Percentiles rank a stretch among this genome's conserved stretches.
Evolutionary conservation across 2,888 invertebrate genomes (phyloP).

Genomic region (Standfussiana lucernea): DNA sequence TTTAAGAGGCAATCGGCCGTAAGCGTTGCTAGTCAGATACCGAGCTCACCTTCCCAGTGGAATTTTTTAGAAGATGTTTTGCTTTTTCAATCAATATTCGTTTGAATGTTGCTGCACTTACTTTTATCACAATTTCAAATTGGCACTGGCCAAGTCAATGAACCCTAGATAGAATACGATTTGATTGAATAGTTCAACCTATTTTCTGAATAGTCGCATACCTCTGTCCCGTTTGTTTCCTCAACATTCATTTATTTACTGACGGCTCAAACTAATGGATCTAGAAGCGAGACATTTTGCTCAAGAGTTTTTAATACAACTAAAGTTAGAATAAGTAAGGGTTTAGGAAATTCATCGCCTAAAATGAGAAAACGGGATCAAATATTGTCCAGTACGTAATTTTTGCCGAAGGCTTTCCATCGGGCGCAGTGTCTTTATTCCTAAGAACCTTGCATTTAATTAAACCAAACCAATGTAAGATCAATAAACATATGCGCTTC

Average conservation of each 20-base stretch:
- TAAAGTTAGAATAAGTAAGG: background rate
- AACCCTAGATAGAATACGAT: background rate
- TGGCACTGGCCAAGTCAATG: background rate
- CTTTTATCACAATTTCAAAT: background rate
- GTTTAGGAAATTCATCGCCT: background rate
- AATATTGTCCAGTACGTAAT: background rate
- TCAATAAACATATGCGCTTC: constrained; percentile 16
- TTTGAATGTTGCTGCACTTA: too few species aligned
- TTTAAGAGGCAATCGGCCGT: constrained; percentile 20
- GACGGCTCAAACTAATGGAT: background rate
- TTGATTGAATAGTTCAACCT: background rate
- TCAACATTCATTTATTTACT: background rate
- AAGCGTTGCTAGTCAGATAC: constrained; percentile 9
- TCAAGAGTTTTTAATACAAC: background rate
- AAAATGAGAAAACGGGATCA: background rate
- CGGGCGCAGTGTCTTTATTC: background rate
- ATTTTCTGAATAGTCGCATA: background rate
- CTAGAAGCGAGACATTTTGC: background rate
- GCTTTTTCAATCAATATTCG: background rate
- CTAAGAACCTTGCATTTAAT: background rate
- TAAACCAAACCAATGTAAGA: constrained; percentile 20
- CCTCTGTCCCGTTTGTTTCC: background rate
- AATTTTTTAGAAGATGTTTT: background rate
- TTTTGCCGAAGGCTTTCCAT: background rate
- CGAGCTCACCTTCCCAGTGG: background rate